Conservation (phyloP, 2,113 vertebrate species). For the Varanus komodoensis region DNA sequence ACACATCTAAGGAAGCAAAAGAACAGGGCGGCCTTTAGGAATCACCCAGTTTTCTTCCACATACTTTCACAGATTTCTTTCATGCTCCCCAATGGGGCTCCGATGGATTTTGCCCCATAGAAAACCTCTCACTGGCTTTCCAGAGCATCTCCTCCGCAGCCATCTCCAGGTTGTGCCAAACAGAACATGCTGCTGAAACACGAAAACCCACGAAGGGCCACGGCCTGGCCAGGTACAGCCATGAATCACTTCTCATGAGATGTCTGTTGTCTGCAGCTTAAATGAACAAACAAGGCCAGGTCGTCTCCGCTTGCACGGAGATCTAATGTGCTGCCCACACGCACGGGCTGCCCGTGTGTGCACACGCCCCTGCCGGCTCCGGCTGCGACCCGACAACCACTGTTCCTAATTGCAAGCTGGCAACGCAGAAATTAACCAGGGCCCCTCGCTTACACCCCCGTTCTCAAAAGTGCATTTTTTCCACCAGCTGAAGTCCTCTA, state of each 20-base stretch:
- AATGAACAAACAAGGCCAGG: conserved; percentile 36
- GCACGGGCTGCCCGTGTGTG: too few relatives aligned
- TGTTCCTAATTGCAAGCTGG: conserved; percentile 63
- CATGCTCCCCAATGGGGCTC: not conserved
- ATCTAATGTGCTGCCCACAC: not conserved
- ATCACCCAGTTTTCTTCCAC: not conserved
- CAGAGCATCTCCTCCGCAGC: conserved; percentile 31
- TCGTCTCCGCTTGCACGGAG: conserved; percentile 37
- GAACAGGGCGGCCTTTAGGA: too few relatives aligned
- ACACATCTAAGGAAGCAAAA: not conserved
- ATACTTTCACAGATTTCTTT: not conserved
- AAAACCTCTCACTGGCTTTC: conserved; percentile 8
- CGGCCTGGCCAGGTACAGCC: conserved; percentile 18
- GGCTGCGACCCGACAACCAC: conserved; percentile 9
- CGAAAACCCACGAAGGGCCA: conserved; percentile 1
- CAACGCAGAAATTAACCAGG: conserved; percentile 36
- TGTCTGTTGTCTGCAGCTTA: conserved; percentile 30
- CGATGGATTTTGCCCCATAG: not conserved
- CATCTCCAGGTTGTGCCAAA: conserved; percentile 12
- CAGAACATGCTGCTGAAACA: not conserved
- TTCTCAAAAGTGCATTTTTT: not conserved
- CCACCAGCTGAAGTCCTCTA: not conserved
- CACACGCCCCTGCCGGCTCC: too few relatives aligned
- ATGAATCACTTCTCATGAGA: conserved; percentile 55
- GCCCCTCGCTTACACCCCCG: conserved; percentile 32